Conservation (phyloP, 2,113 vertebrate genomes). For the Myotis yumanensis region DNA sequence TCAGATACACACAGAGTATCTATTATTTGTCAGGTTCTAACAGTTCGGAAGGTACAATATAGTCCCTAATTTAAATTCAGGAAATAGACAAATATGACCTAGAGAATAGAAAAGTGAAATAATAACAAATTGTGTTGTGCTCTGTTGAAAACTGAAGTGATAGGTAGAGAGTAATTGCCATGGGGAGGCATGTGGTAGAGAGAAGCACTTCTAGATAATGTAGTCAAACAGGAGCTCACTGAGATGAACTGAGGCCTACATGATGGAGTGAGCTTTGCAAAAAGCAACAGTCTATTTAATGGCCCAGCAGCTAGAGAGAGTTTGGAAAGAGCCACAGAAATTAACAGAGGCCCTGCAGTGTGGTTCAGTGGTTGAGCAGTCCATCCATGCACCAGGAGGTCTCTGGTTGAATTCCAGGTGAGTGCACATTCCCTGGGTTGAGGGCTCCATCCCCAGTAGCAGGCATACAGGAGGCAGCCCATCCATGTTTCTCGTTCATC, state of each 20-base stretch:
- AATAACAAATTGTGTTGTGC: neutral
- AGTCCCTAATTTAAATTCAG: neutral
- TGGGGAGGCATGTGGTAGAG: neutral
- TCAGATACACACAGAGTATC: neutral
- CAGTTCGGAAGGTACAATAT: neutral
- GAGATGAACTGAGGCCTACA: neutral
- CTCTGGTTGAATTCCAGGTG: too few relatives aligned
- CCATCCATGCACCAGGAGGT: too few relatives aligned
- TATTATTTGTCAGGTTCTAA: neutral
- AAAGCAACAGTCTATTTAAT: neutral
- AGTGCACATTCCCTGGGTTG: too few relatives aligned
- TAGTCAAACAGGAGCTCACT: neutral
- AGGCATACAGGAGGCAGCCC: neutral
- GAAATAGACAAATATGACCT: neutral
- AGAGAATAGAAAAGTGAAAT: conserved; percentile 31
- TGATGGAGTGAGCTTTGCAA: neutral
- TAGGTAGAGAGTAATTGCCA: neutral
- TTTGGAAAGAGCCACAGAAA: neutral
- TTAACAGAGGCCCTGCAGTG: neutral
- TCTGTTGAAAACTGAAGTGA: conserved; percentile 9
- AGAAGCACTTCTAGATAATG: neutral
- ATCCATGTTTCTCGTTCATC: neutral
- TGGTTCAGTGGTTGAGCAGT: neutral
- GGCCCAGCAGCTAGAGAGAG: neutral
- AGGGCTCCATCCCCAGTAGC: too few relatives aligned